Conservation (phyloP, 2,888 invertebrate species). For the Nephrotoma flavescens region DNA sequence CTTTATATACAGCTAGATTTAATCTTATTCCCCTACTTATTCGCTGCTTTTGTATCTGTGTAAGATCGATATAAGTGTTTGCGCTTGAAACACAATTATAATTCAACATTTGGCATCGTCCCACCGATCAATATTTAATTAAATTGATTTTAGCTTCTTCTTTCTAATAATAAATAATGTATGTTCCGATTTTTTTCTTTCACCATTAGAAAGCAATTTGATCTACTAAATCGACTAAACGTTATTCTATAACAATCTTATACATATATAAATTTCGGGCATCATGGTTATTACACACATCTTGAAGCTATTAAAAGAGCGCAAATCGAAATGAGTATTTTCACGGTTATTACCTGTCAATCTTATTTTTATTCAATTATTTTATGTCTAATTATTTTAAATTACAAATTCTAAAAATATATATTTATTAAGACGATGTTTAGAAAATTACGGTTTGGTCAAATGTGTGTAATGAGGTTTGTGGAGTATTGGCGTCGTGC, state of each 20-base stretch:
- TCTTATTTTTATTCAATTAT: background rate
- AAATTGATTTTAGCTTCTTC: background rate
- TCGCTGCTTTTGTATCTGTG: too few species aligned
- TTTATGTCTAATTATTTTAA: background rate
- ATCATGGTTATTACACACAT: background rate
- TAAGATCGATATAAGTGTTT: too few species aligned
- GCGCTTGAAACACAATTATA: too few species aligned
- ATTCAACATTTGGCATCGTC: background rate
- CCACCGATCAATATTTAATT: background rate
- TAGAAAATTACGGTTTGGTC: background rate
- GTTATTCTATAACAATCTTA: background rate
- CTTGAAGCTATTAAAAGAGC: background rate
- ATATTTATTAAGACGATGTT: background rate
- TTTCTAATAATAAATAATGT: background rate
- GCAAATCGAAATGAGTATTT: background rate
- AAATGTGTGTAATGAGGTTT: background rate
- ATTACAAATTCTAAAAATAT: background rate
- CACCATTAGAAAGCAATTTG: background rate
- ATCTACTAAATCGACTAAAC: background rate
- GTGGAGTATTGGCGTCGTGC: background rate
- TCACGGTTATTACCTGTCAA: background rate
- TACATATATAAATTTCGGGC: background rate
- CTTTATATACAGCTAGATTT: too few species aligned
- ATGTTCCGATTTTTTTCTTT: background rate
- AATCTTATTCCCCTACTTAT: too few species aligned